phyloP scores from a whole-genome alignment of 2,888 invertebrate species.

The Pandemis cinnamomeana region DNA sequence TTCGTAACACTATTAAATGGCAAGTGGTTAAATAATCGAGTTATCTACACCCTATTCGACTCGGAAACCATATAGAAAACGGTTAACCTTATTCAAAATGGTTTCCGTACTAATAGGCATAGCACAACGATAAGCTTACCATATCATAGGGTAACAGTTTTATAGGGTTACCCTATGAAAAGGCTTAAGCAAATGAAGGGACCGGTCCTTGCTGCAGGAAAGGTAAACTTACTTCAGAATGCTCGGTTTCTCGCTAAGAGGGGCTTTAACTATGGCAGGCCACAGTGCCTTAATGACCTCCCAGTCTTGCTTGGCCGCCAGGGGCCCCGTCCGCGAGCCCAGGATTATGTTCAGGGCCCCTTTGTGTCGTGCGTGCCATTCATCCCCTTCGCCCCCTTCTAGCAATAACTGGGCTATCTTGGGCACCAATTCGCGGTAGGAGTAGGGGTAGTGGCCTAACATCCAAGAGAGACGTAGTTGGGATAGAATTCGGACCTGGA shows the following conservation, averaged over 20 bases:
- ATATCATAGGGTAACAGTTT: too few species aligned
- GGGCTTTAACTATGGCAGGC: conserved; percentile 91
- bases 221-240: conserved; percentile 83
- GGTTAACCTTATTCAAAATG: too few species aligned
- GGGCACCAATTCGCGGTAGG: conserved; percentile 87
- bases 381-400: conserved; percentile 76
- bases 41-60: too few species aligned
- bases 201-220: too few species aligned
- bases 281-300: conserved; percentile 88
- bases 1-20: too few species aligned
- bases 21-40: too few species aligned
- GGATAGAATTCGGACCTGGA: conserved; percentile 85
- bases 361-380: conserved; percentile 76
- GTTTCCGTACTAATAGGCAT: too few species aligned
- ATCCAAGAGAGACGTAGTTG: conserved; percentile 87
- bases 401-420: conserved; percentile 85
- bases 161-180: too few species aligned
- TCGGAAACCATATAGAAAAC: too few species aligned
- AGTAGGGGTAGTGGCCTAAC: conserved; percentile 87
- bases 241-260: conserved; percentile 93
- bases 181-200: too few species aligned
- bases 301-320: conserved; percentile 91
- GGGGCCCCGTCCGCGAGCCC: conserved; percentile 86
- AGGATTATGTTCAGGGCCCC: conserved; percentile 91
- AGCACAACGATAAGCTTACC: too few species aligned